phyloP scores from a whole-genome alignment of 2,113 vertebrate genomes.

The Candoia aspera region DNA sequence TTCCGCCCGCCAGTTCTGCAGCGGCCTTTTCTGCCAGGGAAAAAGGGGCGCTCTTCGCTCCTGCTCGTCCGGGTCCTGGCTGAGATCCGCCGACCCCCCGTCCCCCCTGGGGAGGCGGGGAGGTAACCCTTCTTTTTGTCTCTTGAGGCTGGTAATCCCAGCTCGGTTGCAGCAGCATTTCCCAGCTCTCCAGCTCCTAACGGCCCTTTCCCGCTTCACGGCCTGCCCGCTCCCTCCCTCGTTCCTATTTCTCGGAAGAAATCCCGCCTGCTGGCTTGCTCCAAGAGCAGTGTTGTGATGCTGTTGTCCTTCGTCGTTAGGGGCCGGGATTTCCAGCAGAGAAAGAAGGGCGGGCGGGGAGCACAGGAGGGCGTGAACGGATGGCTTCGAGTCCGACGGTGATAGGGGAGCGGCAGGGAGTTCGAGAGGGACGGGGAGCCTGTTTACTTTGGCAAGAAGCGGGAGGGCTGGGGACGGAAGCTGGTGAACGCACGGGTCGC shows the following conservation, averaged over 20 bases:
- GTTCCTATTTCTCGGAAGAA: slow-evolving; percentile 65
- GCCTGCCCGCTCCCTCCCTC: slow-evolving; percentile 42
- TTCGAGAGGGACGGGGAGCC: neutral
- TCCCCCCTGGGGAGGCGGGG: neutral
- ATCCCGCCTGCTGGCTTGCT: slow-evolving; percentile 62
- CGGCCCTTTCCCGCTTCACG: neutral
- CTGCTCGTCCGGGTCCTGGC: neutral
- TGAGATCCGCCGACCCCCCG: neutral
- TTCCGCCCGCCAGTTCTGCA: neutral
- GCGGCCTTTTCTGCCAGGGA: neutral
- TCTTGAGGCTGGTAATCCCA: neutral
- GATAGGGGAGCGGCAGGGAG: neutral
- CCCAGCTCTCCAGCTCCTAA: neutral
- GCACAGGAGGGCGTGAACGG: slow-evolving; percentile 18
- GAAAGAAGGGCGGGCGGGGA: slow-evolving; percentile 40
- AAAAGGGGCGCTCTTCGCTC: neutral
- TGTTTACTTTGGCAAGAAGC: neutral
- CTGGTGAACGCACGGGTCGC: neutral
- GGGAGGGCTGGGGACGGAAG: neutral
- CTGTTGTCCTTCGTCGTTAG: slow-evolving; percentile 75
- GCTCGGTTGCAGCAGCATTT: slow-evolving; percentile 31
- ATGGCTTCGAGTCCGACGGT: slow-evolving; percentile 6
- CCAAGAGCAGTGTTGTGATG: slow-evolving; percentile 72
- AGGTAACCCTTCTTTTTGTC: too few relatives aligned
- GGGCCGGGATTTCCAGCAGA: slow-evolving; percentile 69